Evolutionary conservation across 2,797 vertebrate species (phyloP).

Genomic region (Oreonectes daqikongensis): DNA sequence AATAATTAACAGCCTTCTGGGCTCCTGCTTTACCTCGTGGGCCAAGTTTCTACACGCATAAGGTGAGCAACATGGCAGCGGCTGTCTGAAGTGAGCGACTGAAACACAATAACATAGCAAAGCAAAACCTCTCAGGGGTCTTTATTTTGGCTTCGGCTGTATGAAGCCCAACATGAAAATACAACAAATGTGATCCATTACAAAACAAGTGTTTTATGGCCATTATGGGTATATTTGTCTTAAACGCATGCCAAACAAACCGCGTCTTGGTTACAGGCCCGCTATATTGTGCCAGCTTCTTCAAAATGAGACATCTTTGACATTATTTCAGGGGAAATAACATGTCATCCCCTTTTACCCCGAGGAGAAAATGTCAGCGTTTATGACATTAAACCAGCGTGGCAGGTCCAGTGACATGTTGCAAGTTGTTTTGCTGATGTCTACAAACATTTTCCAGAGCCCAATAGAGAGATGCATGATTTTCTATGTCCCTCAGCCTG

Average conservation of each 20-base stretch:
- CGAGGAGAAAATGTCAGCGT: slow-evolving; percentile 45
- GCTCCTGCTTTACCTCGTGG: slow-evolving; percentile 40
- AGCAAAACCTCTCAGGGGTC: slow-evolving; percentile 26
- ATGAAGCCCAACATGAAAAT: slow-evolving; percentile 16
- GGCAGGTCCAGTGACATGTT: slow-evolving; percentile 49
- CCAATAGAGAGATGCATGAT: slow-evolving; percentile 36
- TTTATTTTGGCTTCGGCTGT: slow-evolving; percentile 9
- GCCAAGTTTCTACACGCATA: slow-evolving; percentile 11
- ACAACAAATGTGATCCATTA: background rate
- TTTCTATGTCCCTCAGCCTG: slow-evolving; percentile 28
- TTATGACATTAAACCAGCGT: slow-evolving; percentile 46
- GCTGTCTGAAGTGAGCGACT: background rate
- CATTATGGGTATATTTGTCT: slow-evolving; percentile 23
- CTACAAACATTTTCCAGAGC: slow-evolving; percentile 39
- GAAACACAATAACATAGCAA: background rate
- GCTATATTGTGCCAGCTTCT: slow-evolving; percentile 11
- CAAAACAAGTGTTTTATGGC: slow-evolving; percentile 18
- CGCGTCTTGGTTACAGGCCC: background rate
- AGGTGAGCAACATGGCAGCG: slow-evolving; percentile 8
- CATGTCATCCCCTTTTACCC: slow-evolving; percentile 42
- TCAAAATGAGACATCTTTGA: slow-evolving; percentile 33
- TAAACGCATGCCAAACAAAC: background rate
- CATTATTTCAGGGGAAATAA: slow-evolving; percentile 46
- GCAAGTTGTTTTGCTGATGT: slow-evolving; percentile 45
- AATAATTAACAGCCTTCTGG: slow-evolving; percentile 57